A percentile compares a stretch with the other conserved stretches of the same genome.
Evolutionary conservation across 2,888 invertebrate genomes (phyloP).

Genomic region (Lasiommata megera): DNA sequence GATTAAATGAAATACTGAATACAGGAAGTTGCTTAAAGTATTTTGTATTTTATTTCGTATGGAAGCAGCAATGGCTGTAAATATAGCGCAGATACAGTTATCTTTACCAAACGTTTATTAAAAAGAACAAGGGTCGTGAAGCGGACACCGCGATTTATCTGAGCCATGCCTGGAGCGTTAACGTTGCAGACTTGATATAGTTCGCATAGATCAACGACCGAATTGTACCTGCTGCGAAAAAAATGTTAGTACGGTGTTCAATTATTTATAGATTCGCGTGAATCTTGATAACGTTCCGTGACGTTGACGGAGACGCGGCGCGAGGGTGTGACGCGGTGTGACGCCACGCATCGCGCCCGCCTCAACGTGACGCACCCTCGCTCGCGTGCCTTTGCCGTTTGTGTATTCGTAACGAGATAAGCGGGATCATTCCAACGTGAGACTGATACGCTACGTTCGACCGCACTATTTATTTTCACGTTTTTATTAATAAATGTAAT

Average conservation of each 20-base stretch:
- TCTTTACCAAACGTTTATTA: no score
- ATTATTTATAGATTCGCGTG: constrained; percentile 38
- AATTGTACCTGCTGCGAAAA: constrained; percentile 2
- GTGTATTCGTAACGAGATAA: constrained; percentile 33
- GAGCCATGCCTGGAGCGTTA: background rate
- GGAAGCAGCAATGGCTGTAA: no score
- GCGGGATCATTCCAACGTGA: constrained; percentile 26
- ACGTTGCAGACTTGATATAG: background rate
- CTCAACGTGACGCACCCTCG: constrained; percentile 46
- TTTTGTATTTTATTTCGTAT: no score
- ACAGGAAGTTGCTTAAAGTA: no score
- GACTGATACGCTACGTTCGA: constrained; percentile 13
- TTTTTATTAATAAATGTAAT: background rate
- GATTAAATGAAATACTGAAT: no score
- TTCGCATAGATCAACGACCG: background rate
- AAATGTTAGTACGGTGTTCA: constrained; percentile 18
- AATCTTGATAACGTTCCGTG: constrained; percentile 34
- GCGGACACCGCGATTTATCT: no score
- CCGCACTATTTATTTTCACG: constrained; percentile 1
- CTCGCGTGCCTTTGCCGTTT: constrained; percentile 29
- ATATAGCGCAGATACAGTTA: no score
- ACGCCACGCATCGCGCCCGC: constrained; percentile 35
- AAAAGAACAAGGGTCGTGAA: no score
- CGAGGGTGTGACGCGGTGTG: constrained; percentile 37
- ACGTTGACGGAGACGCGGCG: constrained; percentile 29